Evolutionary conservation across 1,140 invertebrate genomes (phyloP).

Genomic region (Rhyacophila brunnea): DNA sequence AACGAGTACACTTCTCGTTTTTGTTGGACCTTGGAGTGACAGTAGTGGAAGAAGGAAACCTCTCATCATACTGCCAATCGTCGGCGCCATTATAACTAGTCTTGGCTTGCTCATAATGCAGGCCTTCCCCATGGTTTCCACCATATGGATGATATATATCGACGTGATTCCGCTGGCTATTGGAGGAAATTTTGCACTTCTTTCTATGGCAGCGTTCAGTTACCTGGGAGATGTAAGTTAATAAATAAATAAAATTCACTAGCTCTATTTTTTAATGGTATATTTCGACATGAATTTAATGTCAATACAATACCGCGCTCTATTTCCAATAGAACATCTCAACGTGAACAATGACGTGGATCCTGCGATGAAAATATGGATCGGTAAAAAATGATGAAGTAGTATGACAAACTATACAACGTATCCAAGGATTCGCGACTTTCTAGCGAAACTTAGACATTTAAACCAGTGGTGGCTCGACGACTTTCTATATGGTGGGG

Average conservation of each 20-base stretch:
- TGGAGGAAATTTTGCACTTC: slow-evolving; percentile 45
- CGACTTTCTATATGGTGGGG: too few relatives aligned
- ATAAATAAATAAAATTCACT: too few relatives aligned
- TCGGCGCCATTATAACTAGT: slow-evolving; percentile 46
- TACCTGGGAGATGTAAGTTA: slow-evolving; percentile 31
- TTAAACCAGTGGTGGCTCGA: too few relatives aligned
- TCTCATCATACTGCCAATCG: slow-evolving; percentile 44
- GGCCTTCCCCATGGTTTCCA: slow-evolving; percentile 43
- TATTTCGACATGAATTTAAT: background rate
- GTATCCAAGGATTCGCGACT: too few relatives aligned
- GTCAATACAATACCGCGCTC: too few relatives aligned
- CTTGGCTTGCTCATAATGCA: slow-evolving; percentile 43
- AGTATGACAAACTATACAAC: too few relatives aligned
- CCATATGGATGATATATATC: slow-evolving; percentile 43
- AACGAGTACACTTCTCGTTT: slow-evolving; percentile 43
- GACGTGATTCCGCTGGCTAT: slow-evolving; percentile 48
- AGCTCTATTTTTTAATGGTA: too few relatives aligned
- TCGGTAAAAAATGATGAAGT: too few relatives aligned
- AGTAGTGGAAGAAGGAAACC: slow-evolving; percentile 51
- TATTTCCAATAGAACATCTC: too few relatives aligned
- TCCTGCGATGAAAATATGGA: too few relatives aligned
- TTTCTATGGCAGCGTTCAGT: slow-evolving; percentile 20
- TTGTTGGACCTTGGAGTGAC: slow-evolving; percentile 52
- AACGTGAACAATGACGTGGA: too few relatives aligned
- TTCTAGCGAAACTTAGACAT: too few relatives aligned